Evolutionary conservation across 1,140 invertebrate genomes (phyloP).

Genomic region (Euura lappo): DNA sequence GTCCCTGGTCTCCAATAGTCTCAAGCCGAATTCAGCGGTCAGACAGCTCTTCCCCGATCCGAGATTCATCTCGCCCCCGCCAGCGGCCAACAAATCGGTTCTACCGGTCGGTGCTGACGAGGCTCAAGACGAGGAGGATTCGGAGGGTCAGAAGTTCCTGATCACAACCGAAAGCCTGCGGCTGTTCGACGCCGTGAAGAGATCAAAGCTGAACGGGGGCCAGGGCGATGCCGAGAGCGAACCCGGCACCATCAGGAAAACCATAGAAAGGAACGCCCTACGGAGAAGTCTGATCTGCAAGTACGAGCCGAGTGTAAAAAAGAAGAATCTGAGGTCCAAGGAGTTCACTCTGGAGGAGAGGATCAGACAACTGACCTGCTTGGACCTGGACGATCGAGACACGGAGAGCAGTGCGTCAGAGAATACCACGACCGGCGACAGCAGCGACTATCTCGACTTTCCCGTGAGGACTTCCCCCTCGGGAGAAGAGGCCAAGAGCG

Average conservation of each 20-base stretch:
- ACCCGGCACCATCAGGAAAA: conserved; percentile 65
- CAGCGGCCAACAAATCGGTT: conserved; percentile 52
- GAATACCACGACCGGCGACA: conserved; percentile 22
- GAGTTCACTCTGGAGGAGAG: conserved; percentile 74
- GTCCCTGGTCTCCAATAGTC: conserved; percentile 65
- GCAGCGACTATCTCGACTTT: conserved; percentile 26
- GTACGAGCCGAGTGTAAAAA: conserved; percentile 57
- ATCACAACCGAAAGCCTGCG: conserved; percentile 70
- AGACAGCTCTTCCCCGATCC: conserved; percentile 73
- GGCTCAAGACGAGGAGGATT: conserved; percentile 40
- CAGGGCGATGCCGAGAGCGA: conserved; percentile 59
- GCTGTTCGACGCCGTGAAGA: conserved; percentile 70
- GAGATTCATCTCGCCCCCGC: conserved; percentile 64
- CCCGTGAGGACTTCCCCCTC: conserved; percentile 44
- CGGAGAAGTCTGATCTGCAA: conserved; percentile 71
- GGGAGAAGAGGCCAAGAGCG: conserved; percentile 42
- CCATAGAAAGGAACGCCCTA: conserved; percentile 77
- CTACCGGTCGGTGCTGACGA: conserved; percentile 24
- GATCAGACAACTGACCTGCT: conserved; percentile 81
- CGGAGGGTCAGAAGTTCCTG: conserved; percentile 59
- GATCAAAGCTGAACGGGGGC: conserved; percentile 59
- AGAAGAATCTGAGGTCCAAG: conserved; percentile 56
- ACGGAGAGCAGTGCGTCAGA: conserved; percentile 27
- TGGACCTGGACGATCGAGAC: conserved; percentile 72
- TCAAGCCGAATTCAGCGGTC: conserved; percentile 75